A percentile compares a stretch with the other conserved stretches of the same genome.
These are phyloP conservation scores for Menidia menidia DNA, from an alignment of 2,797 vertebrate genomes.

Conservation along the genomic window DNA sequence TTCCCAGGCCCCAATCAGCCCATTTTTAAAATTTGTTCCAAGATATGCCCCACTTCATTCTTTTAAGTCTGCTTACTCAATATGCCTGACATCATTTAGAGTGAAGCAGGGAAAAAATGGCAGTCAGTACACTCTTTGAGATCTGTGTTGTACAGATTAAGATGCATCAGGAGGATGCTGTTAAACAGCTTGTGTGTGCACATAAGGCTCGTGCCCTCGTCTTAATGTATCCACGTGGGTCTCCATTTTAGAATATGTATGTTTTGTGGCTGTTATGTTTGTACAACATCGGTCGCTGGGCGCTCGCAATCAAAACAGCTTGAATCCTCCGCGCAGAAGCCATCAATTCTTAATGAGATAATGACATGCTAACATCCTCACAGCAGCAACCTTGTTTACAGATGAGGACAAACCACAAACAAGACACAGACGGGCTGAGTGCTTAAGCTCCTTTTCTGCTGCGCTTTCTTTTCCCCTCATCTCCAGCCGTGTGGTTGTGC, in stretches of 20 bases:
- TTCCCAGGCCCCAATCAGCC: conserved; percentile 82
- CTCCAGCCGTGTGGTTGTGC: conserved; percentile 46
- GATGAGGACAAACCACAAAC: conserved; percentile 79
- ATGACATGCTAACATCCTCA: conserved; percentile 73
- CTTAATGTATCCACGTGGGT: conserved; percentile 7
- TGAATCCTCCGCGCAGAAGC: conserved; percentile 66
- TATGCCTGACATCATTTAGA: conserved; percentile 57
- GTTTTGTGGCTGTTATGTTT: conserved; percentile 71
- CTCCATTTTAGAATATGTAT: conserved; percentile 40
- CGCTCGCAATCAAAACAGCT: conserved; percentile 73
- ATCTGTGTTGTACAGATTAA: conserved; percentile 19
- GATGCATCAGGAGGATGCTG: conserved; percentile 1
- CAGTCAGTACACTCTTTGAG: conserved; percentile 19
- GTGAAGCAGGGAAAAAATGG: conserved; percentile 11
- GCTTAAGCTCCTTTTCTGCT: conserved; percentile 18
- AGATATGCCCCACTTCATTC: conserved; percentile 59
- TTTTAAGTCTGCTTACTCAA: conserved; percentile 68
- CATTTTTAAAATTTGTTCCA: conserved; percentile 67
- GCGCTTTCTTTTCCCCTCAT: conserved; percentile 1
- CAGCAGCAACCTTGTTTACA: conserved; percentile 79
- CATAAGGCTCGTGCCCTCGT: conserved; percentile 4
- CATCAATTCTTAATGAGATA: conserved; percentile 84
- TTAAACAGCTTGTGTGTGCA: background rate
- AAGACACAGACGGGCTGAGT: conserved; percentile 63
- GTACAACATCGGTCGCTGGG: conserved; percentile 56